Evolutionary conservation across 2,797 vertebrate species (phyloP).

Genomic region (Ciconia nigra): DNA sequence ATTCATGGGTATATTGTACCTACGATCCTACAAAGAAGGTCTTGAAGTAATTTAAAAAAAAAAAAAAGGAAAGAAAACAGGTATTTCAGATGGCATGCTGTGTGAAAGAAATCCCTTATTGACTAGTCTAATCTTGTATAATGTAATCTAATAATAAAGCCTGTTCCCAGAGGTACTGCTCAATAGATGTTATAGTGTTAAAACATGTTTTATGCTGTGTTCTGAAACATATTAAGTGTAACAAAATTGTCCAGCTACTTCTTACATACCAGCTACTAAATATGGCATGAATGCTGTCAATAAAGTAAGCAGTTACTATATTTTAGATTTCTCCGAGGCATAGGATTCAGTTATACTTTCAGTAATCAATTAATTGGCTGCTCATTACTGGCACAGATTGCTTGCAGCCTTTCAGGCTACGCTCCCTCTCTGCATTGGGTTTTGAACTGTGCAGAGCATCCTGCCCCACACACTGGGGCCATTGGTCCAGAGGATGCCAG

Average conservation of each 20-base stretch:
- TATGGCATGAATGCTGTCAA: conserved; percentile 52
- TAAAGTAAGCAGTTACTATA: conserved; percentile 50
- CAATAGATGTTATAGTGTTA: conserved; percentile 67
- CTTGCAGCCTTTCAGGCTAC: background rate
- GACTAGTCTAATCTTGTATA: conserved; percentile 76
- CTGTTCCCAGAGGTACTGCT: conserved; percentile 72
- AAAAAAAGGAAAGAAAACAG: conserved; percentile 33
- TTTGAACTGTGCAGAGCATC: background rate
- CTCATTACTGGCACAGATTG: conserved; percentile 26
- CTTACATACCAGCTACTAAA: conserved; percentile 48
- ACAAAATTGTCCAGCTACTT: conserved; percentile 61
- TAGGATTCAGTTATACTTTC: conserved; percentile 39
- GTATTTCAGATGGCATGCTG: conserved; percentile 75
- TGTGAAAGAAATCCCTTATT: conserved; percentile 74
- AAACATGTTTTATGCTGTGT: conserved; percentile 63
- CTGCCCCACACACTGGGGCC: rapidly evolving
- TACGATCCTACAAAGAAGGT: conserved; percentile 69
- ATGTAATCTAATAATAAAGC: conserved; percentile 79
- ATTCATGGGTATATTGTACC: conserved; percentile 75
- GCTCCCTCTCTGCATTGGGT: background rate
- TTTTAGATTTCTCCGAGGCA: conserved; percentile 47
- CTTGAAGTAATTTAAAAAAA: conserved; percentile 73
- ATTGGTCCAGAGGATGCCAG: rapidly evolving
- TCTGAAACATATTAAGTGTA: conserved; percentile 64
- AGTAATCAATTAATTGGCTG: conserved; percentile 58